Conservation (phyloP, 2,797 vertebrate species). For the Iguana delicatissima region DNA sequence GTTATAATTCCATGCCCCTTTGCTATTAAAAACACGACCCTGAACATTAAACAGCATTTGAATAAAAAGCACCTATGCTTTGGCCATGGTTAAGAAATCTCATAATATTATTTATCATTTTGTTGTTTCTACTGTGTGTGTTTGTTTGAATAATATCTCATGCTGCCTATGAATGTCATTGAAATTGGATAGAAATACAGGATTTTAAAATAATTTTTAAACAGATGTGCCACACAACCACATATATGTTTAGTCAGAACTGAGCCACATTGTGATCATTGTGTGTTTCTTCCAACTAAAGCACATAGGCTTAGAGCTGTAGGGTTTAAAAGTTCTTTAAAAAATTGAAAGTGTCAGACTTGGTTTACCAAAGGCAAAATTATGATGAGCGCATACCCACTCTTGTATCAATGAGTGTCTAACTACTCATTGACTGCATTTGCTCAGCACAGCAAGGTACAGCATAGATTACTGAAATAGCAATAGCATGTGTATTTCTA, state of each 20-base stretch:
- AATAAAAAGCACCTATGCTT: conserved; percentile 77
- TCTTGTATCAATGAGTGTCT: background rate
- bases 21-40: conserved; percentile 79
- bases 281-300: background rate
- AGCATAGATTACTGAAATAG: background rate
- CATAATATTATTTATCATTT: conserved; percentile 77
- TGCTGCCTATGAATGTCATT: conserved; percentile 18
- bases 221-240: conserved; percentile 2
- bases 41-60: conserved; percentile 71
- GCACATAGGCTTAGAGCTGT: background rate
- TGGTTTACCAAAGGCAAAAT: background rate
- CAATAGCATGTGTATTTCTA: no score
- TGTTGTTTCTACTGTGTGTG: conserved; percentile 61
- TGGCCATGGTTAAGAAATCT: conserved; percentile 78
- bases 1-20: conserved; percentile 82
- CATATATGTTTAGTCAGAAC: conserved; percentile 19
- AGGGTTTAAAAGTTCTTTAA: background rate
- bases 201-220: conserved; percentile 1
- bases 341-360: background rate
- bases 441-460: background rate
- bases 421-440: background rate
- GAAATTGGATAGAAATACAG: conserved; percentile 13
- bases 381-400: background rate
- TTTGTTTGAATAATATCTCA: conserved; percentile 47
- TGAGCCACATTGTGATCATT: background rate